Base-by-base conservation (phyloP, 2,113 vertebrate genomes). In the Paradisaea rubra region DNA sequence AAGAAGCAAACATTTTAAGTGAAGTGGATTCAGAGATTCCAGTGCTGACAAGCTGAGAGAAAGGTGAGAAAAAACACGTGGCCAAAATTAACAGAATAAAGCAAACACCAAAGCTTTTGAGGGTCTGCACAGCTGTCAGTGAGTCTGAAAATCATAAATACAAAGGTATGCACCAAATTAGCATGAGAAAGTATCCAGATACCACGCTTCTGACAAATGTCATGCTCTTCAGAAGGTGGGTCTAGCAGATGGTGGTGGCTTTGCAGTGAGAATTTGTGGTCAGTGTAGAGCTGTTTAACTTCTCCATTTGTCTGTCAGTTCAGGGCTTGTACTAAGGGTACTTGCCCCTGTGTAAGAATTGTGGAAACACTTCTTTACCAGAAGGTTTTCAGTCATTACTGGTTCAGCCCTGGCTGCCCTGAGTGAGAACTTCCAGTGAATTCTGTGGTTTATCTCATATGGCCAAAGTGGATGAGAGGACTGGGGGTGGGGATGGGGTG, bases 41-140 rank as follows among this genome's bases (percentile, higher is more conserved):
- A 87, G 37, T 59, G 78, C 63, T 94, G 91, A 92, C 66, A 96
- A 80, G 81, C 60, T 57, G 73, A 80, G 50, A 72, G 81, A 89
- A 87, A 89, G 64, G 84, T 89, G 81, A 94, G 30, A 70, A 91
- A 85, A 92, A 65, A 17, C 39, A 87, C 4, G 14, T 92, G 86
- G 74, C 73, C 59, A 76, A 94, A 89, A 89, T 89, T 57, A 91
- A 50, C 42, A 80, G 73, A 85, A 87, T 65, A 87, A 88, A 89
- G 45, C 66, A 89, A 94, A 85, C 66, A 57, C 31, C 13, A 13
- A 78, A 89, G 45, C 16, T 87, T 92, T 81, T 82, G 77, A 91
- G 41, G 50, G 24, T 37, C 45, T 80, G 53, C 61, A n/a, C 63
- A 63, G 72, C 70, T 77, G 70, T 66, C 78, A 92, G 49, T 83